Evolutionary conservation across 2,113 vertebrate genomes (phyloP).

Genomic region (Lepus americanus): DNA sequence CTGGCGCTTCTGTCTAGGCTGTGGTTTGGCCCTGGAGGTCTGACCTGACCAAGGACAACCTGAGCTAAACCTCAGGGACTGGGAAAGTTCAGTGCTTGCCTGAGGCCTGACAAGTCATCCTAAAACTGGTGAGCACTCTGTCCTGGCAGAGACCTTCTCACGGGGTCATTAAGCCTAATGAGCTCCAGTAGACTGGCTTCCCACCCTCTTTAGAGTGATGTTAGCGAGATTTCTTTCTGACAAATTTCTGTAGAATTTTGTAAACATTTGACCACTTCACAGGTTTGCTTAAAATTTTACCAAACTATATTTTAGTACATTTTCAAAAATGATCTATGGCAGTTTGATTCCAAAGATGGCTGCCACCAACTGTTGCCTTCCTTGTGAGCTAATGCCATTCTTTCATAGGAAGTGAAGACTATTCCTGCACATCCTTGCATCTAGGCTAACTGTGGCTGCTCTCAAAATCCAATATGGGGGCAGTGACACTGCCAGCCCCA

Average conservation of each 20-base stretch:
- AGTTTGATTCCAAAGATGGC: neutral
- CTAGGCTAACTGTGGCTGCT: neutral
- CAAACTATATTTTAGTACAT: neutral
- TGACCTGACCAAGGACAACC: neutral
- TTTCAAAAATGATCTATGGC: neutral
- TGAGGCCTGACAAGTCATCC: neutral
- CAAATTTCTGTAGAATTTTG: neutral
- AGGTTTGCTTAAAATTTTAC: neutral
- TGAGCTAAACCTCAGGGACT: neutral
- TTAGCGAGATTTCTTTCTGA: conserved; percentile 19
- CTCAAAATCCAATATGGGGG: neutral
- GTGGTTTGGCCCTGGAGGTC: neutral
- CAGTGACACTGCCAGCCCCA: neutral
- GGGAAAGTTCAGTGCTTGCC: neutral
- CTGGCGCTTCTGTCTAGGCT: neutral
- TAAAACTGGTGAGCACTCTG: neutral
- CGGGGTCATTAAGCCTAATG: neutral
- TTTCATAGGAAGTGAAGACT: neutral
- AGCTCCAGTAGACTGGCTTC: neutral
- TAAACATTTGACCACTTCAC: neutral
- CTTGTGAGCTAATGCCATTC: neutral
- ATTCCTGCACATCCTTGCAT: neutral
- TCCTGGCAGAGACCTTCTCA: neutral
- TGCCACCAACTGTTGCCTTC: neutral
- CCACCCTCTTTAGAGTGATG: neutral